phyloP scores from a whole-genome alignment of 2,888 invertebrate genomes.

The Acrocyrtus sp. region DNA sequence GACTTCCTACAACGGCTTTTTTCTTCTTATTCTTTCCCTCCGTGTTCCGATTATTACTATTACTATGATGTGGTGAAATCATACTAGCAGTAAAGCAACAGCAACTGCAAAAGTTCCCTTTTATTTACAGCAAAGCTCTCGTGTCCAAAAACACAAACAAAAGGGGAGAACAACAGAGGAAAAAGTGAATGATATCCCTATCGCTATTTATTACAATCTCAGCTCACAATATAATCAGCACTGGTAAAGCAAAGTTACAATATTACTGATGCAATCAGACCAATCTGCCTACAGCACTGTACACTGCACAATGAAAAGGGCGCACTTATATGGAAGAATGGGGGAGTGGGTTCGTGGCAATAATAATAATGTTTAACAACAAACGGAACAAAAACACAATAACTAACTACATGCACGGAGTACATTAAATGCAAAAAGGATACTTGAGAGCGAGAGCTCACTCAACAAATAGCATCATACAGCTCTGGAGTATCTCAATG shows the following conservation, averaged over 20 bases:
- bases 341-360: neutral
- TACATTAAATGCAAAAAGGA: too few relatives aligned
- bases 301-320: conserved; percentile 1
- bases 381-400: neutral
- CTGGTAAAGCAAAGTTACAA: neutral
- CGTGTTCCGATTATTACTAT: too few relatives aligned
- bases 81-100: too few relatives aligned
- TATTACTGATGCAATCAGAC: conserved; percentile 10
- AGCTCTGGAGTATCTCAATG: too few relatives aligned
- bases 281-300: conserved; percentile 2
- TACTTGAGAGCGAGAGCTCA: too few relatives aligned
- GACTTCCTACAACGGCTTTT: too few relatives aligned
- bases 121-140: neutral
- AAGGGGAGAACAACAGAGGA: neutral
- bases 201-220: neutral
- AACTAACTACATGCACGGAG: too few relatives aligned
- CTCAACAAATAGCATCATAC: too few relatives aligned
- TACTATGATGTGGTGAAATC: neutral
- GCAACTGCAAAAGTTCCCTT: too few relatives aligned
- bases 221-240: neutral
- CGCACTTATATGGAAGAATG: neutral
- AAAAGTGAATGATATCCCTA: neutral
- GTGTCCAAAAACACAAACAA: too few relatives aligned
- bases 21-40: too few relatives aligned
- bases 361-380: conserved; percentile 7